These are phyloP conservation scores for Protobothrops flavoviridis DNA, from an alignment of 2,113 vertebrate genomes.

Conservation along the genomic window DNA sequence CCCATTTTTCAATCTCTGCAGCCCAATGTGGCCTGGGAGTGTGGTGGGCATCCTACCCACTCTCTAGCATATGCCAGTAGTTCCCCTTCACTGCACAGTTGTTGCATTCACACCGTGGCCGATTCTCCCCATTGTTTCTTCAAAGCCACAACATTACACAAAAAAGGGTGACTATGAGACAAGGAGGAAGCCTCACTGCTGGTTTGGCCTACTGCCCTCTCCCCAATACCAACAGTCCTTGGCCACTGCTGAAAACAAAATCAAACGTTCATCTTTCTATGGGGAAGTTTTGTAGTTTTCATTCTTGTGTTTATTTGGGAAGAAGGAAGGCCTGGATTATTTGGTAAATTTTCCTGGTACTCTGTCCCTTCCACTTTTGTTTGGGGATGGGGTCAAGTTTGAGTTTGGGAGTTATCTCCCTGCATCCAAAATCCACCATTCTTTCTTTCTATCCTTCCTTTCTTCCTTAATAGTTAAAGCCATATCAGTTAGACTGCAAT, in stretches of 20 bases:
- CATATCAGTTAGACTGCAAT: constrained; percentile 86
- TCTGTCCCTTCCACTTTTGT: constrained; percentile 30
- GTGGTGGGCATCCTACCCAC: constrained; percentile 51
- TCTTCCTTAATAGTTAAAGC: constrained; percentile 79
- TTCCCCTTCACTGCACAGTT: constrained; percentile 35
- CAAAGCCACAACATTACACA: background rate
- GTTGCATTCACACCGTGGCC: constrained; percentile 22
- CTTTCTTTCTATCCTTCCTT: constrained; percentile 39
- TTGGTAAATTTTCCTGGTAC: background rate
- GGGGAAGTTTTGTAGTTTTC: background rate
- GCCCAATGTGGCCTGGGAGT: constrained; percentile 32
- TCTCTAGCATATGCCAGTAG: constrained; percentile 54
- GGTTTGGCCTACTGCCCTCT: background rate
- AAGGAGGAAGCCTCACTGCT: background rate
- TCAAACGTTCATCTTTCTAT: background rate
- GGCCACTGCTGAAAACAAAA: background rate
- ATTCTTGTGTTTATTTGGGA: background rate
- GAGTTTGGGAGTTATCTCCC: constrained; percentile 54
- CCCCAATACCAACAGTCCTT: constrained; percentile 13
- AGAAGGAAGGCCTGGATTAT: background rate
- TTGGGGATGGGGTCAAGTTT: constrained; percentile 35
- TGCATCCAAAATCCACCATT: constrained; percentile 51
- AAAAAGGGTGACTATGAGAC: no score
- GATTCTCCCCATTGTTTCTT: background rate
- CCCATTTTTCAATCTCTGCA: background rate